Evolutionary conservation across 2,888 invertebrate genomes (phyloP), one percentile per base, ranked within the genome.

Genomic region (Steromphala cineraria): DNA sequence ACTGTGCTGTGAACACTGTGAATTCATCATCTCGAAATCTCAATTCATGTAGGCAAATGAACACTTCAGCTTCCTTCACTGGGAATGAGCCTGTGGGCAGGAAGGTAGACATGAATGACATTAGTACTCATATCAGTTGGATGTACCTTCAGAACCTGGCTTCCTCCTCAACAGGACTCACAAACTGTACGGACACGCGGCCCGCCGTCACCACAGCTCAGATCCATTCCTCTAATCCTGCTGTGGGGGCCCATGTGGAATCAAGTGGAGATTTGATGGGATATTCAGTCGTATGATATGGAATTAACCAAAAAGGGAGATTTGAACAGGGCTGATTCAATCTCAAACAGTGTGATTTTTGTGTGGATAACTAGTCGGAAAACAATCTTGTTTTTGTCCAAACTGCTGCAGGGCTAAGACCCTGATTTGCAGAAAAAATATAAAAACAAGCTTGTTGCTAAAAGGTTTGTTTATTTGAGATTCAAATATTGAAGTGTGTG

Each of bases 111-210:
- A 53, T 82, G 53, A 80, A 55, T 40, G 85, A 85, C 53, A 84
- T 83, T 46, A 84, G 83, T 62, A 79, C 82, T 8, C 83, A 84
- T 56, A 77, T 83, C 53, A 84, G 85, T 55, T 85, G 85, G 85
- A 82, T 81, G 67, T 84, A 84, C 78, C 80, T 83, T 15, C 85
- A 85, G 53, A 83, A 84, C 28, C 53, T 83, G 24, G 67, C 83
- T 28, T 71, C 80, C 4, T 56, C 71, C 15, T 28, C 74, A 0
- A 28, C 74, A 0, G 55, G 77, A n/a, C 53, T 28, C n/a, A 53
- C 17, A 24, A 24, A 56, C 24, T 21, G 53, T 31, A 21, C n/a
- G 3, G 31, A 52, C 24, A 46, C 17, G 5, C 19, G 75, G n/a
- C 55, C 53, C 53, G 56, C 19, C 15, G 67, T 80, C 67, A 82